phyloP scores from a whole-genome alignment of 2,888 invertebrate genomes.

The Cephonodes hylas region DNA sequence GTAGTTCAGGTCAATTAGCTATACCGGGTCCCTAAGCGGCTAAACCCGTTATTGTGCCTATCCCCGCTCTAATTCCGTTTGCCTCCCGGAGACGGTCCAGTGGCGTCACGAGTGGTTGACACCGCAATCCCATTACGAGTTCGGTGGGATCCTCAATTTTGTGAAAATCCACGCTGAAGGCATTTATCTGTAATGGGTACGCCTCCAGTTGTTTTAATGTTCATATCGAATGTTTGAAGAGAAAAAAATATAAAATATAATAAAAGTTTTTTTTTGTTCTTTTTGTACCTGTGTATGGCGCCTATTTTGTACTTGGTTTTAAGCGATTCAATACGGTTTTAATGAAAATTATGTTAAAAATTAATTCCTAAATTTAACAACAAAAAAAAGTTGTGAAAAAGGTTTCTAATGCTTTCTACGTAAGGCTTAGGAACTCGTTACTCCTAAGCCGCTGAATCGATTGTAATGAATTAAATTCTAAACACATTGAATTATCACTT shows the following conservation, averaged over 20 bases:
- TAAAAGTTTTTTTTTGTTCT: neutral
- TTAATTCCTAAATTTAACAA: no score
- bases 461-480: no score
- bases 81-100: conserved; percentile 27
- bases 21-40: conserved; percentile 27
- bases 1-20: conserved; percentile 30
- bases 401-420: no score
- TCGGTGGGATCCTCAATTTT: conserved; percentile 36
- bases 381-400: no score
- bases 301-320: no score
- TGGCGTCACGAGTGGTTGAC: conserved; percentile 29
- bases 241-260: no score
- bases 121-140: conserved; percentile 46
- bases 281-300: no score
- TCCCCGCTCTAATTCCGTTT: conserved; percentile 39
- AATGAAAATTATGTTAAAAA: no score
- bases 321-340: no score
- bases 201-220: conserved; percentile 16
- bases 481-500: no score
- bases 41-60: conserved; percentile 10
- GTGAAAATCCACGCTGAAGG: conserved; percentile 21
- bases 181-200: conserved; percentile 14
- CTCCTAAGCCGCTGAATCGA: no score
- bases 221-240: neutral
- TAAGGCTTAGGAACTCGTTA: no score